Evolutionary conservation across 2,888 invertebrate genomes (phyloP).

Genomic region (Julus scanicus): DNA sequence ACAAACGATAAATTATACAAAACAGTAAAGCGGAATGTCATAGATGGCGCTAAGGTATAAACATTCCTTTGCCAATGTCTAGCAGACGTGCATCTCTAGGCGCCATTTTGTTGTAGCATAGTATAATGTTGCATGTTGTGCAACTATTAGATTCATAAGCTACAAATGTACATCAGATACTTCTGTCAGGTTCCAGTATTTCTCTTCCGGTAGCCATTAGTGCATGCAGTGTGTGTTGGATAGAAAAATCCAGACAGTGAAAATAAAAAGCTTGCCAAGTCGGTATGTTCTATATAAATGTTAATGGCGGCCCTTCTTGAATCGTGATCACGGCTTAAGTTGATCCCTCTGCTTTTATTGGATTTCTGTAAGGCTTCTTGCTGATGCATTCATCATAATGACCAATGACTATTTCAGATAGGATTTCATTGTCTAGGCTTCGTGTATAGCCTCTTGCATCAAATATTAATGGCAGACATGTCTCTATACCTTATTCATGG

Average conservation of each 20-base stretch:
- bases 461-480: neutral
- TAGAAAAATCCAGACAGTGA: neutral
- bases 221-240: neutral
- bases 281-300: constrained; percentile 12
- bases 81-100: no score
- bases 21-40: no score
- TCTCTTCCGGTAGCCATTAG: neutral
- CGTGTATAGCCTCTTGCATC: neutral
- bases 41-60: no score
- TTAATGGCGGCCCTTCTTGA: neutral
- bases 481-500: neutral
- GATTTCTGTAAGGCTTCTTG: constrained; percentile 12
- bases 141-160: no score
- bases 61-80: no score
- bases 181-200: no score
- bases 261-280: neutral
- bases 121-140: no score
- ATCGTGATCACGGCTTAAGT: constrained; percentile 16
- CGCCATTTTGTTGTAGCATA: no score
- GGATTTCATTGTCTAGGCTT: neutral
- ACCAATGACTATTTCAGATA: constrained; percentile 13
- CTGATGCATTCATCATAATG: constrained; percentile 13
- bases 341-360: constrained; percentile 27
- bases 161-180: no score
- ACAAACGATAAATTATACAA: no score